A percentile compares a stretch with the other conserved stretches of the same genome.
Conservation (phyloP, 37 sponge, comb jelly and placozoan species). For the Halisarca cf. caerulea region DNA sequence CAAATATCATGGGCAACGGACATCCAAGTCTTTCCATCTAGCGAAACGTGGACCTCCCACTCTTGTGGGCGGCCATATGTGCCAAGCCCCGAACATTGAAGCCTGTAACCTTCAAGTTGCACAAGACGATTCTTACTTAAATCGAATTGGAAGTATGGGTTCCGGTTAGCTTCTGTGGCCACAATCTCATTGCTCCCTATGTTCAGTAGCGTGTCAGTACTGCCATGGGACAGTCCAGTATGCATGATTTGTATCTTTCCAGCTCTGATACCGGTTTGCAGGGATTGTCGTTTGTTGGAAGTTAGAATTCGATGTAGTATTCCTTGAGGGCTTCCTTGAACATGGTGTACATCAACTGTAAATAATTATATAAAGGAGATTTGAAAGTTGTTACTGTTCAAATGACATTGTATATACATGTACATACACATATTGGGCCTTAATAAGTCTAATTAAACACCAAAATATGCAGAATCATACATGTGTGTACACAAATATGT, state of each 20-base stretch:
- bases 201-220: background rate
- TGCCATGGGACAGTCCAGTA: background rate
- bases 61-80: background rate
- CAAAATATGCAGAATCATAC: too few species aligned
- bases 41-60: constrained; percentile 16
- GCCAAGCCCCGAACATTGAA: constrained; percentile 14
- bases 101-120: constrained; percentile 4
- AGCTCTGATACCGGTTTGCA: background rate
- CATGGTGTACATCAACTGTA: too few species aligned
- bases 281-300: too few species aligned
- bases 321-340: too few species aligned
- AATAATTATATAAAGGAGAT: too few species aligned
- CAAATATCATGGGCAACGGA: background rate
- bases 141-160: constrained; percentile 16
- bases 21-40: background rate
- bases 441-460: too few species aligned
- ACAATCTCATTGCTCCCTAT: background rate
- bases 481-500: too few species aligned
- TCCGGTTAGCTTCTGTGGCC: background rate
- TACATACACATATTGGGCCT: too few species aligned
- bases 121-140: constrained; percentile 9
- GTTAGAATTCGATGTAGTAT: too few species aligned
- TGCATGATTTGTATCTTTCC: background rate
- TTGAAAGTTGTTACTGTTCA: too few species aligned
- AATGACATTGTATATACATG: too few species aligned